Conservation (phyloP, 2,888 invertebrate genomes). For the Marasmarcha lunaedactyla region DNA sequence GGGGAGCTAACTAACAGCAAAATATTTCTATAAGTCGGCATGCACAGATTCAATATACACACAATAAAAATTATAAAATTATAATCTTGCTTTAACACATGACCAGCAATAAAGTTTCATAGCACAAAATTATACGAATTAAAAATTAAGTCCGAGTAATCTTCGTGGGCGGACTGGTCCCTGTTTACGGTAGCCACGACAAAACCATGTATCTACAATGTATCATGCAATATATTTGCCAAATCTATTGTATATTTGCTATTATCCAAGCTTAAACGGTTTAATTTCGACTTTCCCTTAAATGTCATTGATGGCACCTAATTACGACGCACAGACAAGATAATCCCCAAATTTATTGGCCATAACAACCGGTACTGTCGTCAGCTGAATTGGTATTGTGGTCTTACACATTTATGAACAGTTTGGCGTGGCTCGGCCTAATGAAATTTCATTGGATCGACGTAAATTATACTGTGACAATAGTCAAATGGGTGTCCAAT, state of each 20-base stretch:
- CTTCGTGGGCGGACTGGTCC: not conserved
- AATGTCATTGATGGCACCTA: constrained; percentile 51
- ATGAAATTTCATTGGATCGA: constrained; percentile 62
- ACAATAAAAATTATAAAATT: too few relatives aligned
- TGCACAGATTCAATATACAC: too few relatives aligned
- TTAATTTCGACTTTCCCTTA: constrained; percentile 58
- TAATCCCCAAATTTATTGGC: constrained; percentile 65
- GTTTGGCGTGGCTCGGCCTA: constrained; percentile 31
- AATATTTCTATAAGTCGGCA: too few relatives aligned
- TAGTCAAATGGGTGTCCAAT: constrained; percentile 37
- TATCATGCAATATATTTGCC: constrained; percentile 17
- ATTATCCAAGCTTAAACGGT: constrained; percentile 56
- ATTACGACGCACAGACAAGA: constrained; percentile 58
- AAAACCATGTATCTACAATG: not conserved
- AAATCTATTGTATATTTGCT: constrained; percentile 37
- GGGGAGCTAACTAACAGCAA: too few relatives aligned
- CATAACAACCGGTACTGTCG: constrained; percentile 50
- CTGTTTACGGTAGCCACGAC: not conserved
- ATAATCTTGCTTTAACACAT: too few relatives aligned
- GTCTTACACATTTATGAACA: constrained; percentile 51
- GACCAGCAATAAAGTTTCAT: too few relatives aligned
- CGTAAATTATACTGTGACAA: constrained; percentile 48
- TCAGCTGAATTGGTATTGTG: constrained; percentile 44
- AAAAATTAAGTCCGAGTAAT: not conserved
- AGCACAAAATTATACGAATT: too few relatives aligned